Evolutionary conservation across 2,797 vertebrate species (phyloP), one percentile per base, ranked within the genome.

Genomic region (Phyllotis vaccarum): DNA sequence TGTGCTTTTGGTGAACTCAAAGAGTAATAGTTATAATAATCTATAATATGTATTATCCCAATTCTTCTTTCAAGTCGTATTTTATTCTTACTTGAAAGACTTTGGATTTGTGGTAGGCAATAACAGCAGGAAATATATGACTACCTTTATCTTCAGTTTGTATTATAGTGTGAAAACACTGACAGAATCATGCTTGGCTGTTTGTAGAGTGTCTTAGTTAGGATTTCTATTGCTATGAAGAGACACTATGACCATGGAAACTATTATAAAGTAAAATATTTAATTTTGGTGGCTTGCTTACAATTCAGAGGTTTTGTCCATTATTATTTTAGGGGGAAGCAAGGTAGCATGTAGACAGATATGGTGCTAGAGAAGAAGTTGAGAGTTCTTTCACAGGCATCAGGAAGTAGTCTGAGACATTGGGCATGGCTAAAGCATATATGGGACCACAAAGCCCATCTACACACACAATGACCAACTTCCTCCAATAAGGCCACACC

Each of bases 1-100:
- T 78, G 72, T 17, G 52, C 27, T 76, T 95, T 68, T 11, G 8
- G 24, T 11, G 19, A 75, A 74, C 1, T 22, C 31, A 43, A 90
- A 90, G 21, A 89, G 17, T 56, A 94, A 81, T 52, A 49, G 10
- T 74, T 91, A 86, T 11, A 56, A 76, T 78, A 92, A 95, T 85
- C 62, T 14, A 54, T 83, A 78, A 46, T 34, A 56, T 52, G 7
- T 22, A 81, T 86, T 94, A 64, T 81, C 0, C 6, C 13, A 17
- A 22, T 82, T 90, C 14, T 14, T 95, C 34, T 83, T 94, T 81
- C 37, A 79, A 64, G 29, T 6, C 68, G 21, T 40, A 64, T 89
- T 94, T 94, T 46, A 31, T 58, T 90, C 46, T 66, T 89, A 72
- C 31, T 68, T 83, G 58, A 58, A 96, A 27, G 43, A 52, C 52